Evolutionary conservation across 2,888 invertebrate species (phyloP).

Genomic region (Melolontha melolontha): DNA sequence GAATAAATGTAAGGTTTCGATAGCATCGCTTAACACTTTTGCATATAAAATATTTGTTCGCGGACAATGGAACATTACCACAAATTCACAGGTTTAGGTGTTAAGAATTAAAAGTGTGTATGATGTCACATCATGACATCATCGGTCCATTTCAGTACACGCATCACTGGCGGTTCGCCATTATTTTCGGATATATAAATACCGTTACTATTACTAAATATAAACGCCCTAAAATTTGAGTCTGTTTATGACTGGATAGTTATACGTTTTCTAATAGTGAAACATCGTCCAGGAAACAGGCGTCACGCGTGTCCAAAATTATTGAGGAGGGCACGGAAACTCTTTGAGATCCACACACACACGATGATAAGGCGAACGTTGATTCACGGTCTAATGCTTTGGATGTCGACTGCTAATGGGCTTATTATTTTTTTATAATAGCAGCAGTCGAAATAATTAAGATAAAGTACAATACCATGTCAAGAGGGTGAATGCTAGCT

Average conservation of each 20-base stretch:
- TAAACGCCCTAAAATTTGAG: constrained; percentile 36
- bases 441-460: constrained; percentile 35
- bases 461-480: constrained; percentile 36
- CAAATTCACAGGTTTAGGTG: constrained; percentile 31
- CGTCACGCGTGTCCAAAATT: constrained; percentile 32
- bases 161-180: constrained; percentile 36
- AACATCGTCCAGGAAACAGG: constrained; percentile 11
- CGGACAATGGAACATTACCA: constrained; percentile 22
- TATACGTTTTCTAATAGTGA: constrained; percentile 5
- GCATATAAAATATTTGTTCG: constrained; percentile 17
- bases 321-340: constrained; percentile 35
- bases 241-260: constrained; percentile 27
- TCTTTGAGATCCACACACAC: constrained; percentile 19
- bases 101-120: constrained; percentile 28
- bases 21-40: constrained; percentile 20
- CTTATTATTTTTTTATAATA: constrained; percentile 37
- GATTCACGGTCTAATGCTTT: constrained; percentile 37
- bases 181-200: constrained; percentile 37
- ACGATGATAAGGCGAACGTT: constrained; percentile 27
- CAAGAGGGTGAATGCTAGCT: constrained; percentile 15
- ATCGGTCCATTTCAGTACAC: constrained; percentile 26
- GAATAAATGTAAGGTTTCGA: constrained; percentile 23
- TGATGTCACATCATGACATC: constrained; percentile 37
- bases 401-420: constrained; percentile 32
- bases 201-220: constrained; percentile 39